Percentiles rank a stretch among this genome's conserved stretches.
Evolutionary conservation across 92 coral and sea anemone genomes (phyloP).

Genomic region (Epizoanthus illoricatus): DNA sequence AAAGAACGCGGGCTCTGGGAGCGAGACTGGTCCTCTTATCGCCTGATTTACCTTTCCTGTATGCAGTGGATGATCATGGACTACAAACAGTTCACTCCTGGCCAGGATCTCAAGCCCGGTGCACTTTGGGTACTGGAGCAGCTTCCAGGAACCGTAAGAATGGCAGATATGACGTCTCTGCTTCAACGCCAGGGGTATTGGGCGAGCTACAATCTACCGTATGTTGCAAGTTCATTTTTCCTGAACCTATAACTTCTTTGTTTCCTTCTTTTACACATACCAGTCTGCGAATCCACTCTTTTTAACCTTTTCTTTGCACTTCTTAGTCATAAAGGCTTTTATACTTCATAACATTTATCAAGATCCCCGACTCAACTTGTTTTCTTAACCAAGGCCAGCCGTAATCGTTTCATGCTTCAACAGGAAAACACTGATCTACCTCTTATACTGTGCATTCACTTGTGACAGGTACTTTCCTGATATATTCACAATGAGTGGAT

Average conservation of each 20-base stretch:
- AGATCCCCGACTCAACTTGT: no score
- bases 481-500: constrained; percentile 44
- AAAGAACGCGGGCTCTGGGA: no score
- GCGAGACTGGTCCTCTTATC: not conserved
- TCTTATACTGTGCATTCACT: not conserved
- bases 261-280: no score
- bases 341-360: no score
- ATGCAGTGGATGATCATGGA: constrained; percentile 56
- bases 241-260: no score
- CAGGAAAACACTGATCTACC: no score
- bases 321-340: no score
- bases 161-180: constrained; percentile 45
- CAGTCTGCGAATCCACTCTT: no score
- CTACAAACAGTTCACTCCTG: constrained; percentile 52
- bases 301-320: no score
- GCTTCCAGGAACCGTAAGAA: constrained; percentile 52
- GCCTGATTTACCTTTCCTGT: constrained; percentile 14
- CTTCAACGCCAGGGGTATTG: constrained; percentile 44
- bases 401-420: no score
- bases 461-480: constrained; percentile 33
- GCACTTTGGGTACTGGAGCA: constrained; percentile 56
- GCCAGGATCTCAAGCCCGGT: constrained; percentile 38
- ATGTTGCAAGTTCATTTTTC: not conserved
- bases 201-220: constrained; percentile 67
- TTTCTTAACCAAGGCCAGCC: no score